Percentiles rank a stretch among this genome's conserved stretches.
These are phyloP conservation scores for Drosophila mulleri DNA, from an alignment of 2,888 invertebrate species.

Conservation along the genomic window DNA sequence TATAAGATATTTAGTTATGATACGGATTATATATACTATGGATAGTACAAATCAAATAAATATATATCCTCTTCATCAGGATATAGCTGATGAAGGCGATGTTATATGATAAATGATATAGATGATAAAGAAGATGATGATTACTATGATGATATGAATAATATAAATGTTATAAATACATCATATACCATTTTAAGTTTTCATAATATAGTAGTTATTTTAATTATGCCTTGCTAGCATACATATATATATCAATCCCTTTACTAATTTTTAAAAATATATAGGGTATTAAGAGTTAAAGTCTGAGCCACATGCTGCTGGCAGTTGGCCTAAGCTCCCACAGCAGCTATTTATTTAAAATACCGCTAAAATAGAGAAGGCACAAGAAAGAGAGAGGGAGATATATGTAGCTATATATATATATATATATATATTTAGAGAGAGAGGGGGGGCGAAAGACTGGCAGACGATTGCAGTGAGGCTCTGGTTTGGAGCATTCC, in stretches of 20 bases:
- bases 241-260: neutral
- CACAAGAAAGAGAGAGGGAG: neutral
- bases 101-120: too few relatives aligned
- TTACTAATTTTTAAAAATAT: neutral
- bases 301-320: slow-evolving; percentile 30
- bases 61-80: too few relatives aligned
- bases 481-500: slow-evolving; percentile 6
- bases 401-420: neutral
- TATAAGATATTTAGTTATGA: too few relatives aligned
- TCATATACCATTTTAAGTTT: too few relatives aligned
- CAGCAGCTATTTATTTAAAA: slow-evolving; percentile 57
- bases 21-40: too few relatives aligned
- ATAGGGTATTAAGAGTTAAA: slow-evolving; percentile 29
- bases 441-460: neutral
- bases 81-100: too few relatives aligned
- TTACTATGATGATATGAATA: too few relatives aligned
- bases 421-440: neutral
- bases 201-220: neutral
- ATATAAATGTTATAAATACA: too few relatives aligned
- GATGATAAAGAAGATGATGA: too few relatives aligned
- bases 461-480: slow-evolving; percentile 29
- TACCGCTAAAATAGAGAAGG: slow-evolving; percentile 39
- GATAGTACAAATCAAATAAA: too few relatives aligned
- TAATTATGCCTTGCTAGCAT: neutral
- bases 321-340: slow-evolving; percentile 40